Evolutionary conservation across 1,140 invertebrate genomes (phyloP).

Genomic region (Hycleus phaleratus): DNA sequence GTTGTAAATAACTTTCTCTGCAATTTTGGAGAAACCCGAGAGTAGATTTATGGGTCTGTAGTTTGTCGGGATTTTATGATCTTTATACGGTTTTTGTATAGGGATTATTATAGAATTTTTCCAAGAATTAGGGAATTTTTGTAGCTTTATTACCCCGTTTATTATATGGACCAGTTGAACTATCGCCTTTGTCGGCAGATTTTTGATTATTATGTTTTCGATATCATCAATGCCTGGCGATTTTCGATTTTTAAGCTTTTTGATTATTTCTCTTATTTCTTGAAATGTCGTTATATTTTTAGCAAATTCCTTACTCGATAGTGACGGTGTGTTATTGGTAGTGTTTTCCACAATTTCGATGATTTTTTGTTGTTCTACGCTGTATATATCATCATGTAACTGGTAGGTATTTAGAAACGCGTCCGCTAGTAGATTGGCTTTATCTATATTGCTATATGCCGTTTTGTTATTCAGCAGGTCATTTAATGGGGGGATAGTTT

Average conservation of each 20-base stretch:
- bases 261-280: slow-evolving; percentile 2
- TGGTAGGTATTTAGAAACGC: no score
- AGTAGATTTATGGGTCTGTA: slow-evolving; percentile 9
- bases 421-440: no score
- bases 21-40: background rate
- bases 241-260: slow-evolving; percentile 1
- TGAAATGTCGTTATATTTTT: background rate
- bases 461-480: no score
- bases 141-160: background rate
- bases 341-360: no score
- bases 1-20: background rate
- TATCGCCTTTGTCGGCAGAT: background rate
- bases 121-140: background rate
- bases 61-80: background rate
- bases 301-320: background rate
- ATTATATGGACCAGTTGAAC: background rate
- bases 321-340: no score
- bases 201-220: background rate
- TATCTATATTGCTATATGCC: no score
- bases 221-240: background rate
- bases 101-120: background rate
- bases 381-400: no score
- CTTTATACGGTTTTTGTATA: background rate
- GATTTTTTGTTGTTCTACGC: no score
- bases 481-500: no score